Percentiles rank a stretch among this genome's conserved stretches.
Conservation (phyloP, 2,797 vertebrate genomes). For the Etheostoma nigrum region DNA sequence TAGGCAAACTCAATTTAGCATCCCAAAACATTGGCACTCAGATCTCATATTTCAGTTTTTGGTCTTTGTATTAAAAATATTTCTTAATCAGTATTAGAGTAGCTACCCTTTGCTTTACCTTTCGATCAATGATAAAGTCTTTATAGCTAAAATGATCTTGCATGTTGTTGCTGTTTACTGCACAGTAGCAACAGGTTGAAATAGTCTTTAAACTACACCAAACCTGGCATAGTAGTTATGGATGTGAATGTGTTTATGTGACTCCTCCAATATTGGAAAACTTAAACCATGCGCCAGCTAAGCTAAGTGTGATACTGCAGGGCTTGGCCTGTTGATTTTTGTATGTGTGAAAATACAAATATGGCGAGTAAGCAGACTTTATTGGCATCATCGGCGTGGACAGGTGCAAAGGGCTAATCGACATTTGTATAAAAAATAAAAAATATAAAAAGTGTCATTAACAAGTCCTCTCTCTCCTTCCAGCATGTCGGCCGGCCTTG, state of each 20-base stretch:
- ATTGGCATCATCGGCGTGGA: not conserved
- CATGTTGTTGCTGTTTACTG: not conserved
- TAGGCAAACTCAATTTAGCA: not conserved
- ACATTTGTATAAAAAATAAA: not conserved
- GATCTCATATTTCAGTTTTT: not conserved
- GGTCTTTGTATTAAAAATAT: too few relatives aligned
- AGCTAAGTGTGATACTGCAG: conserved; percentile 2
- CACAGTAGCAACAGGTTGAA: not conserved
- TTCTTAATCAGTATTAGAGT: not conserved
- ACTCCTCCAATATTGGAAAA: conserved; percentile 7
- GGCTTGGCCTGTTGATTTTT: conserved; percentile 15
- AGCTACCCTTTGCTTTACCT: not conserved
- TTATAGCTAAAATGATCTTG: not conserved
- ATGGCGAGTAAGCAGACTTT: conserved; percentile 28
- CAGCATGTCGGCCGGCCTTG: conserved; percentile 16
- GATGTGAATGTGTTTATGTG: conserved; percentile 4
- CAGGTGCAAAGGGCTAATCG: conserved; percentile 15
- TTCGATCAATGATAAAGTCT: not conserved
- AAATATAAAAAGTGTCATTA: not conserved
- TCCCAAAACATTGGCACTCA: not conserved
- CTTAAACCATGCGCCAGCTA: not conserved
- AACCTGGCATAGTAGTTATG: not conserved
- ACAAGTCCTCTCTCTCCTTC: not conserved
- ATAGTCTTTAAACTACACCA: not conserved
- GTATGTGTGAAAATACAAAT: conserved; percentile 36